Percentiles rank a stretch among this genome's conserved stretches.
phyloP scores from a whole-genome alignment of 2,888 invertebrate genomes.

The Ectemnius cavifrons region DNA sequence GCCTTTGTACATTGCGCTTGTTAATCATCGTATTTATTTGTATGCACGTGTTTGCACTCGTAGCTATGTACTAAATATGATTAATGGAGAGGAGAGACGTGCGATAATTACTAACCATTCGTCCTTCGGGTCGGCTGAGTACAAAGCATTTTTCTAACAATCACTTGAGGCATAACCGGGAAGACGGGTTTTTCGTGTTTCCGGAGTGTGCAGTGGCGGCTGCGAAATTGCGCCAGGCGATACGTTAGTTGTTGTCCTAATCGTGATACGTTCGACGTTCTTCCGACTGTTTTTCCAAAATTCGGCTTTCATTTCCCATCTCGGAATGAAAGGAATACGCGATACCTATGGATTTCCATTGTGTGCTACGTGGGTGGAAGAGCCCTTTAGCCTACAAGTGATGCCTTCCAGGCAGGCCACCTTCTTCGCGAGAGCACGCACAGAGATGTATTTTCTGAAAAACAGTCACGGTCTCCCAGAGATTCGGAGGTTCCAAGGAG shows the following conservation, averaged over 20 bases:
- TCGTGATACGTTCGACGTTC: conserved; percentile 50
- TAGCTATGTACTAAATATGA: conserved; percentile 55
- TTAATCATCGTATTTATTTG: conserved; percentile 75
- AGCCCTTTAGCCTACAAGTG: background rate
- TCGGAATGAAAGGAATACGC: conserved; percentile 14
- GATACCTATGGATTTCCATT: background rate
- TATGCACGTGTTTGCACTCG: conserved; percentile 63
- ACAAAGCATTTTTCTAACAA: conserved; percentile 71
- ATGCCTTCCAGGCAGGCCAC: background rate
- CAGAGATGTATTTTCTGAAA: conserved; percentile 13
- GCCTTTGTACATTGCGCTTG: conserved; percentile 75
- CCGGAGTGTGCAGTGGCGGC: no score
- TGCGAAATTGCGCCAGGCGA: conserved; percentile 26
- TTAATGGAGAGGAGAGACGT: conserved; percentile 46
- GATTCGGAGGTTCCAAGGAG: conserved; percentile 12
- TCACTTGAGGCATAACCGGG: conserved; percentile 43
- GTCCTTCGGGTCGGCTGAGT: conserved; percentile 69
- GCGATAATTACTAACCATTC: conserved; percentile 53
- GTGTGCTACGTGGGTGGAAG: background rate
- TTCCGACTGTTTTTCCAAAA: conserved; percentile 47
- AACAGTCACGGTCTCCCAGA: conserved; percentile 14
- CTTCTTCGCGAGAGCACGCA: conserved; percentile 17
- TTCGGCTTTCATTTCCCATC: conserved; percentile 26
- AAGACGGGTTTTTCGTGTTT: conserved; percentile 8
- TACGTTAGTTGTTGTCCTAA: conserved; percentile 46